These are phyloP conservation scores for Gymnorhina tibicen DNA, from an alignment of 2,113 vertebrate genomes.

Conservation along the genomic window DNA sequence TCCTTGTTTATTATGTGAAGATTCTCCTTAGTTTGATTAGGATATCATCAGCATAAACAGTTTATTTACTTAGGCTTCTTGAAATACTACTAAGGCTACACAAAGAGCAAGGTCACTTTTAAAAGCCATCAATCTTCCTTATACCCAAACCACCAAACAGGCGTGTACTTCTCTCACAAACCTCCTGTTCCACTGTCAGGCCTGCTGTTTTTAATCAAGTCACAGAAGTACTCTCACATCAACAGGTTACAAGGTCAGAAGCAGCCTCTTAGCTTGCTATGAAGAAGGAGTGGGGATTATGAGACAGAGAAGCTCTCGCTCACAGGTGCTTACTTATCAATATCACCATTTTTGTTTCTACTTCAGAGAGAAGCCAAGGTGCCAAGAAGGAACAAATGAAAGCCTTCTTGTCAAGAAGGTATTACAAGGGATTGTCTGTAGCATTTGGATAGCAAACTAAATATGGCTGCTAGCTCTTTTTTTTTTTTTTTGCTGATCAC, in stretches of 20 bases:
- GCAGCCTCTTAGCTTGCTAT: neutral
- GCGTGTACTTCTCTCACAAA: neutral
- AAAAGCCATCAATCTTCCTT: conserved; percentile 20
- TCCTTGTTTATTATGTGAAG: neutral
- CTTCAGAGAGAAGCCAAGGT: conserved; percentile 8
- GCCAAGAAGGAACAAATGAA: neutral
- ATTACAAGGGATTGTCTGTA: neutral
- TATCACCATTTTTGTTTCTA: conserved; percentile 1
- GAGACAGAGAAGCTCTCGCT: neutral
- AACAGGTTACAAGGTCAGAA: conserved; percentile 45
- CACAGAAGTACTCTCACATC: conserved; percentile 9
- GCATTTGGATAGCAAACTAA: neutral
- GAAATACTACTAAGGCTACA: neutral
- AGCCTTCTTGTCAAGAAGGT: neutral
- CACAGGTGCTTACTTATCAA: conserved; percentile 8
- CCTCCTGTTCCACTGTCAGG: conserved; percentile 10
- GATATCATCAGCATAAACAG: neutral
- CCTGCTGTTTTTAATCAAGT: conserved; percentile 28
- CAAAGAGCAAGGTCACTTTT: neutral
- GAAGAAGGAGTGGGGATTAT: neutral
- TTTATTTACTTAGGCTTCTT: neutral
- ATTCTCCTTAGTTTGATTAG: neutral
- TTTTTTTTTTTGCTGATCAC: neutral
- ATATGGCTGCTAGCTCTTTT: neutral
- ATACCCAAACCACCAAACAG: conserved; percentile 7